Base-by-base conservation (phyloP, 2,888 invertebrate genomes). In the Stenichneumon culpator region DNA sequence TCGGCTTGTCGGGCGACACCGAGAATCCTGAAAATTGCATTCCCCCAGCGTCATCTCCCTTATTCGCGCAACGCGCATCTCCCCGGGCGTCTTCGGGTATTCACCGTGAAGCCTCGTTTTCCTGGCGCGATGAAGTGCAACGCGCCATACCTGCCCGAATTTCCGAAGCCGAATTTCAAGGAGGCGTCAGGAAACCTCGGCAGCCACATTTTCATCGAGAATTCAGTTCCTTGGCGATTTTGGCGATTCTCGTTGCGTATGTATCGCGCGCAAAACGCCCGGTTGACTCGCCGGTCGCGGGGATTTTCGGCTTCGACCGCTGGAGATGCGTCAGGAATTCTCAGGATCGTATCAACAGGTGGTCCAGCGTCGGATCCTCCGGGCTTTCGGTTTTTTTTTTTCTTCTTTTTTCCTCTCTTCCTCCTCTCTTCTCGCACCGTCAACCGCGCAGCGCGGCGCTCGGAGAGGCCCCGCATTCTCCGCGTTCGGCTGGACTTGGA, bases 1-100 rank as follows among this genome's bases (percentile, higher is more conserved):
- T 70, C 69, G 54, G 28, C 73, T 67, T 63, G 75, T 79, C 47
- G 54, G 44, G 86, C 73, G 84, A 60, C 83, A 79, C 68, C 82
- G 89, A 90, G 92, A 92, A 92, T 93, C 89, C 88, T 50, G 91
- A 91, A 92, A 92, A 93, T 93, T 92, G 91, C 92, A 93, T 93
- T 92, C 93, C 91, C 88, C 79, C 77, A 79, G 50, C 74, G 67
- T 83, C 75, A 65, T 81, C 60, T 39, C n/a, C 57, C 63, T 75
- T 36, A 74, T 69, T 79, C 69, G 7, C 39, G 25, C 28, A 44
- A 44, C 52, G 39, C 50, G 74, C 57, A 57, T 63, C 19, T 60
- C 75, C 16, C 3, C 1, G 16, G 2, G 69, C 47, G 54, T 69
- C 19, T 54, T 79, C 16, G 44, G 44, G 16, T 11, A 25, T 22